Conservation (phyloP, 1,140 invertebrate genomes). For the Trinorchestia longiramus region DNA sequence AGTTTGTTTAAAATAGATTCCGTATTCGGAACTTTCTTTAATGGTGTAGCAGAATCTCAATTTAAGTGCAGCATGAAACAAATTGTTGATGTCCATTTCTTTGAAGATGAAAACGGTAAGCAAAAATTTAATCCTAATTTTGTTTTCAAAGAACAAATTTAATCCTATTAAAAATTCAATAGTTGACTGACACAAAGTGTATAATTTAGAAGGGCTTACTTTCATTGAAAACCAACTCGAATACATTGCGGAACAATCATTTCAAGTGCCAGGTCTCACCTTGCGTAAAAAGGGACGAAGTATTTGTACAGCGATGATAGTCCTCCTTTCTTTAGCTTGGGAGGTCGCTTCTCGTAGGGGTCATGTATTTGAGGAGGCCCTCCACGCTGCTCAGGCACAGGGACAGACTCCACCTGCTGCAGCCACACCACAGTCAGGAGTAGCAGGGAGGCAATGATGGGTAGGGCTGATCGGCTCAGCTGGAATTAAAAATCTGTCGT, state of each 20-base stretch:
- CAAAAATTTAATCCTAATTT: no score
- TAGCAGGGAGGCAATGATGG: background rate
- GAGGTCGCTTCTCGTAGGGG: slow-evolving; percentile 32
- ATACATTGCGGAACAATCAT: background rate
- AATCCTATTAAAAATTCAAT: no score
- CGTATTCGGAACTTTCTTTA: background rate
- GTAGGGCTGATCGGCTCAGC: background rate
- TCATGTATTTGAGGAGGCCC: background rate
- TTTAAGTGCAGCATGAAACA: no score
- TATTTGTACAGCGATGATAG: slow-evolving; percentile 22
- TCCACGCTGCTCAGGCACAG: background rate
- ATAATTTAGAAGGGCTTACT: background rate
- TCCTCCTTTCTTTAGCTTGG: slow-evolving; percentile 12
- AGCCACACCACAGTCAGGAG: background rate
- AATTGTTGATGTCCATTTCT: no score
- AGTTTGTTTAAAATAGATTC: no score
- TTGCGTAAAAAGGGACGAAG: background rate
- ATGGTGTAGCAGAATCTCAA: background rate
- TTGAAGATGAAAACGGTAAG: no score
- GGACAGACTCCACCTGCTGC: background rate
- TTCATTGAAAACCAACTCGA: background rate
- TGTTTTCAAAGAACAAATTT: no score
- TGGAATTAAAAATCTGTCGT: background rate
- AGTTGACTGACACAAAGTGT: no score
- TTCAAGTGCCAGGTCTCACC: background rate